Percentiles rank a stretch among this genome's conserved stretches.
Conservation (phyloP, 2,797 vertebrate species). For the Melanotaenia parkinsoni region DNA sequence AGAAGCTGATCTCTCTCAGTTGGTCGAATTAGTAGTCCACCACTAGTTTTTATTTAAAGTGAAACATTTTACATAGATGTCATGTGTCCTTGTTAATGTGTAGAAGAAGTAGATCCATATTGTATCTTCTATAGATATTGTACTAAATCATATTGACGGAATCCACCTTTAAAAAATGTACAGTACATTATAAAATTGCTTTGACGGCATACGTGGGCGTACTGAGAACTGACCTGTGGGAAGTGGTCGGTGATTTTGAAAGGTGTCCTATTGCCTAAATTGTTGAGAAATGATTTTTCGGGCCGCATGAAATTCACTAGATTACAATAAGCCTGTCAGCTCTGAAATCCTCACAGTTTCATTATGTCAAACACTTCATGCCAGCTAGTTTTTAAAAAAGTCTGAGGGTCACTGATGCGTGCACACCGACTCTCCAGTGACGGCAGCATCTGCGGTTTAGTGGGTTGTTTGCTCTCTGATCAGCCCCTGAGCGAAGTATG, state of each 20-base stretch:
- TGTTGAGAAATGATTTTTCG: slow-evolving; percentile 70
- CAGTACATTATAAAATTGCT: slow-evolving; percentile 80
- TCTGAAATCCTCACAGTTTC: slow-evolving; percentile 48
- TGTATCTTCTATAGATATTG: slow-evolving; percentile 90
- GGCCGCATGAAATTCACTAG: slow-evolving; percentile 78
- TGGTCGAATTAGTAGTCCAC: slow-evolving; percentile 80
- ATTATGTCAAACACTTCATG: slow-evolving; percentile 49
- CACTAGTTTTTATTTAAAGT: slow-evolving; percentile 84
- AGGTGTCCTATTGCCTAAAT: slow-evolving; percentile 77
- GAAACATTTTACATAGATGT: slow-evolving; percentile 87
- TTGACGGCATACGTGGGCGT: slow-evolving; percentile 83
- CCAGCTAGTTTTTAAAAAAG: slow-evolving; percentile 40
- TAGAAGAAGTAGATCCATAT: slow-evolving; percentile 88
- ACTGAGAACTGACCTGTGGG: slow-evolving; percentile 83
- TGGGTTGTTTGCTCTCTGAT: slow-evolving; percentile 41
- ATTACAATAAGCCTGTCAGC: slow-evolving; percentile 57
- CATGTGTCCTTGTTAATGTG: slow-evolving; percentile 90
- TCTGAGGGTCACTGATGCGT: slow-evolving; percentile 36
- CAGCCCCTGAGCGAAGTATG: slow-evolving; percentile 54
- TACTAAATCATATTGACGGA: slow-evolving; percentile 85
- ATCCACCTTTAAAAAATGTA: slow-evolving; percentile 84
- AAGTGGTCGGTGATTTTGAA: slow-evolving; percentile 87
- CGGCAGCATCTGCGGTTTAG: slow-evolving; percentile 44
- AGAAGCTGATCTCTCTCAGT: slow-evolving; percentile 79
- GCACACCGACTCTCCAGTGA: slow-evolving; percentile 26